phyloP scores from a whole-genome alignment of 2,888 invertebrate genomes.

The Uloborus plumipes region DNA sequence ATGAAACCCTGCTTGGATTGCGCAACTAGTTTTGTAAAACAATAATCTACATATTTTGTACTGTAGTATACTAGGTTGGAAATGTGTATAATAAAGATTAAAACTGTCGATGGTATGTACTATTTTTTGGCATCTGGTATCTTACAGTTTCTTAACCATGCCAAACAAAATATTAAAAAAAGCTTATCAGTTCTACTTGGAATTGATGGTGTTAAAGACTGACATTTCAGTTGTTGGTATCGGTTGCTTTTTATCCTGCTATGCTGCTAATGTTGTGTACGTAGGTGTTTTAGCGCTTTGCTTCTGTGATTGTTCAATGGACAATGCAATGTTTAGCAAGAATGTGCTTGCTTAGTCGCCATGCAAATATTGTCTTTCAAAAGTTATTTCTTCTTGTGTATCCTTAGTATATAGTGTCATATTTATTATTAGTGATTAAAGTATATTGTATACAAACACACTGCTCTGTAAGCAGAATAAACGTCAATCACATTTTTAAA shows the following conservation, averaged over 20 bases:
- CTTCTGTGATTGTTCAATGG: slow-evolving; percentile 65
- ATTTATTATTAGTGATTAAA: slow-evolving; percentile 64
- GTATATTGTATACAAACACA: slow-evolving; percentile 64
- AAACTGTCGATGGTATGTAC: slow-evolving; percentile 46
- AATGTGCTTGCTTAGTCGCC: slow-evolving; percentile 64
- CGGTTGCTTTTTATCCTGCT: slow-evolving; percentile 61
- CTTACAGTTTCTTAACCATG: slow-evolving; percentile 35
- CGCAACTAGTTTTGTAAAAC: slow-evolving; percentile 61
- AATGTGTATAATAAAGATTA: slow-evolving; percentile 52
- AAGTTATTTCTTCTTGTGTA: slow-evolving; percentile 64
- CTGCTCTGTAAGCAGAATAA: slow-evolving; percentile 64
- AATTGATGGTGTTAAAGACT: slow-evolving; percentile 43
- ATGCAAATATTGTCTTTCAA: slow-evolving; percentile 63
- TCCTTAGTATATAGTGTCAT: slow-evolving; percentile 63
- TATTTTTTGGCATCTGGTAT: slow-evolving; percentile 50
- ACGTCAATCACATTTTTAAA: slow-evolving; percentile 65
- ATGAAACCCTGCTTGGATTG: slow-evolving; percentile 51
- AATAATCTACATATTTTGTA: slow-evolving; percentile 61
- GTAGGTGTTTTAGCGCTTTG: slow-evolving; percentile 60
- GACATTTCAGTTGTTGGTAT: slow-evolving; percentile 58
- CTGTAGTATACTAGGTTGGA: slow-evolving; percentile 54
- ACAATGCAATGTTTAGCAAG: slow-evolving; percentile 63
- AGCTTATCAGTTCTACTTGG: slow-evolving; percentile 19
- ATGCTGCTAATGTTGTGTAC: slow-evolving; percentile 53
- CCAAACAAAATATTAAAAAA: slow-evolving; percentile 8